These are phyloP conservation scores for Loriculus beryllinus DNA, from an alignment of 2,797 vertebrate genomes.

Conservation along the genomic window DNA sequence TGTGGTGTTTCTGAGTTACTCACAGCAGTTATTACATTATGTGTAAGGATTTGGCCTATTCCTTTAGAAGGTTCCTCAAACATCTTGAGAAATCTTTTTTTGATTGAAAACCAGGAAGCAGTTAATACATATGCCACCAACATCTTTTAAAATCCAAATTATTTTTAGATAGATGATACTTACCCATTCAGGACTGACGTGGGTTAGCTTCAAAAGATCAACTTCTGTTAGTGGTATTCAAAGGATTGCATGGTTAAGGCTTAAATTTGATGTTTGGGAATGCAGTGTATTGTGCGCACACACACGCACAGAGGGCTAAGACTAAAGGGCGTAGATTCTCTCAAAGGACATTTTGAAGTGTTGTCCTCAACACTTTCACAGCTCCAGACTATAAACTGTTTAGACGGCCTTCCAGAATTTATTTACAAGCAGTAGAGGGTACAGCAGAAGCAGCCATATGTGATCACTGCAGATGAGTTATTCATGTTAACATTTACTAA, in stretches of 20 bases:
- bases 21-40: neutral
- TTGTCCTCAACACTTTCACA: neutral
- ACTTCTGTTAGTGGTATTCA: neutral
- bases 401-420: neutral
- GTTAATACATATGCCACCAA: neutral
- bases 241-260: neutral
- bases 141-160: neutral
- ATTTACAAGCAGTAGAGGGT: neutral
- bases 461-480: neutral
- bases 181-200: neutral
- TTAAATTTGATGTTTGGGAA: neutral
- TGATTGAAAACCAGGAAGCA: neutral
- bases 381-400: slow-evolving; percentile 33
- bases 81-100: neutral
- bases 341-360: neutral
- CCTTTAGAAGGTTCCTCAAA: neutral
- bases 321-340: neutral
- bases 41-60: neutral
- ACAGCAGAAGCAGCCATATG: neutral
- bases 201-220: neutral
- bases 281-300: neutral
- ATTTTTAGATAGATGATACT: neutral
- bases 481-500: slow-evolving; percentile 8
- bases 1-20: neutral
- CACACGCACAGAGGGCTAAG: neutral